These are phyloP conservation scores for Cetonia aurata DNA, from an alignment of 2,888 invertebrate genomes.

Conservation along the genomic window DNA sequence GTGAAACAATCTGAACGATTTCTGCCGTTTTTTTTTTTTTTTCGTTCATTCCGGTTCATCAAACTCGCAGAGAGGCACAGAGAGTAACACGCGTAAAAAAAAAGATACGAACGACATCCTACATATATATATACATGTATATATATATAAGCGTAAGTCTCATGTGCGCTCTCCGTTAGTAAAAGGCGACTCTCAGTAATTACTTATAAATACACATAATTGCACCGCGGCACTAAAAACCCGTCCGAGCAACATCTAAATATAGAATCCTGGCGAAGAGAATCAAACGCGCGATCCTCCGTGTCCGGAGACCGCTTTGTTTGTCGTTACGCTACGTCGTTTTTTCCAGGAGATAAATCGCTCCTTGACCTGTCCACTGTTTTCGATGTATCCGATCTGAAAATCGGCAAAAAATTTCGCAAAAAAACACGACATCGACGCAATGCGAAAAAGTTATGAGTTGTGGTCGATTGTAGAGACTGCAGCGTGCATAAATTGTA, in stretches of 20 bases:
- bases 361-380: constrained; percentile 45
- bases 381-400: constrained; percentile 10
- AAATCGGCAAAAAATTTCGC: background rate
- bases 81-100: constrained; percentile 19
- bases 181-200: constrained; percentile 33
- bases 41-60: constrained; percentile 15
- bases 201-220: constrained; percentile 47
- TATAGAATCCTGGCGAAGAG: constrained; percentile 41
- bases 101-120: constrained; percentile 17
- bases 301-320: constrained; percentile 22
- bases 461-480: no score
- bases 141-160: background rate
- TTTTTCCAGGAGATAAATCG: constrained; percentile 33
- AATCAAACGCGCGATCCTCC: constrained; percentile 37
- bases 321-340: constrained; percentile 12
- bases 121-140: no score
- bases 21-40: background rate
- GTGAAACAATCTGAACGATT: constrained; percentile 21
- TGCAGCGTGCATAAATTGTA: background rate
- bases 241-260: constrained; percentile 45
- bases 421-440: no score
- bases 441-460: no score
- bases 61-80: background rate
- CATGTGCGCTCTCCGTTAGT: constrained; percentile 9
- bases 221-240: constrained; percentile 46